phyloP scores from a whole-genome alignment of 2,888 invertebrate genomes.

The Xiphydria camelus region DNA sequence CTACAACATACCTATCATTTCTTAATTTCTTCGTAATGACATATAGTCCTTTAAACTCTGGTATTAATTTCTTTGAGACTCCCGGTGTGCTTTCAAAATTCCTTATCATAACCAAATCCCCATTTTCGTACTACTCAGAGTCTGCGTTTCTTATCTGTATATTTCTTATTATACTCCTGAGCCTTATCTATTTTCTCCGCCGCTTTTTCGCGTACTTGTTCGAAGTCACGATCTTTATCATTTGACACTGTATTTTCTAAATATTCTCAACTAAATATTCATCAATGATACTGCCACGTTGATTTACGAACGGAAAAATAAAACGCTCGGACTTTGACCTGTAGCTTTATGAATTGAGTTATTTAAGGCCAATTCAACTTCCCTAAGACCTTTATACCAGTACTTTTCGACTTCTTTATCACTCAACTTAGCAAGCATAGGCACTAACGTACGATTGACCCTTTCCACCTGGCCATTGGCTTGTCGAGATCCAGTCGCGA shows the following conservation, averaged over 20 bases:
- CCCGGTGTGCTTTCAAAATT: slow-evolving; percentile 26
- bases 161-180: slow-evolving; percentile 29
- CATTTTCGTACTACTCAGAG: slow-evolving; percentile 15
- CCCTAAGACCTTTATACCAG: slow-evolving; percentile 10
- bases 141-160: slow-evolving; percentile 36
- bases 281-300: slow-evolving; percentile 6
- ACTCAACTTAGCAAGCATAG: too few relatives aligned
- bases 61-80: slow-evolving; percentile 25
- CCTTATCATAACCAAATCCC: slow-evolving; percentile 24
- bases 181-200: slow-evolving; percentile 20
- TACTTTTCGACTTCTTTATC: slow-evolving; percentile 9
- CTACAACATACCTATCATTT: slow-evolving; percentile 26
- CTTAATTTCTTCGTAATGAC: slow-evolving; percentile 17
- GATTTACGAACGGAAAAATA: slow-evolving; percentile 9
- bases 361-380: slow-evolving; percentile 11
- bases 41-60: slow-evolving; percentile 27
- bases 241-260: background rate
- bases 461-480: too few relatives aligned
- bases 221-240: slow-evolving; percentile 17
- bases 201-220: slow-evolving; percentile 11
- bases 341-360: slow-evolving; percentile 11
- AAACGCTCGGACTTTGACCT: slow-evolving; percentile 5
- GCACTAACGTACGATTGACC: too few relatives aligned
- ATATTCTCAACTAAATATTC: slow-evolving; percentile 8
- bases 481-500: background rate